phyloP scores from a whole-genome alignment of 2,113 vertebrate species.

The Cygnus buccinator region DNA sequence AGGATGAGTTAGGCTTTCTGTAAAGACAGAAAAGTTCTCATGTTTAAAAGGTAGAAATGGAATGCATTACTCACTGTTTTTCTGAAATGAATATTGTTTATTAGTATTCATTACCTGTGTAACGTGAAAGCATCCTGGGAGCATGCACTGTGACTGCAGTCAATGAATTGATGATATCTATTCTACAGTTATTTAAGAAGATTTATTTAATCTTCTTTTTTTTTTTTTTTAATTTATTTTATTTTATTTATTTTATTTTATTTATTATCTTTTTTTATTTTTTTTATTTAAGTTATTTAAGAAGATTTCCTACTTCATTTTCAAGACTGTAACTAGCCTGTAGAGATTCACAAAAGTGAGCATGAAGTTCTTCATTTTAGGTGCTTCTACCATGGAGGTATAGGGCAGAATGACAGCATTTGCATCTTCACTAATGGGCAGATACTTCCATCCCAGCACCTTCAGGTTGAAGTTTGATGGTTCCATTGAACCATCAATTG shows the following conservation, averaged over 20 bases:
- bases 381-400: not conserved
- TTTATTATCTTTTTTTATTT: too few species aligned
- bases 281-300: not conserved
- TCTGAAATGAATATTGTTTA: not conserved
- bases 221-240: too few species aligned
- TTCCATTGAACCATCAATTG: too few species aligned
- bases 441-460: not conserved
- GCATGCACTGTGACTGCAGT: not conserved
- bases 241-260: too few species aligned
- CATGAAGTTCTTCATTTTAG: not conserved
- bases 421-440: not conserved
- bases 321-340: not conserved
- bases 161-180: not conserved
- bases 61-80: not conserved
- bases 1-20: not conserved
- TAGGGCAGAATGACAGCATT: not conserved
- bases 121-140: not conserved
- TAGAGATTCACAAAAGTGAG: not conserved
- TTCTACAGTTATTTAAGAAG: not conserved
- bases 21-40: not conserved
- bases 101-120: not conserved
- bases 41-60: not conserved
- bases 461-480: too few species aligned
- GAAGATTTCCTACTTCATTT: not conserved
- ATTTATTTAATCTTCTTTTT: not conserved